A percentile compares a stretch with the other conserved stretches of the same genome.
Evolutionary conservation across 2,888 invertebrate species (phyloP).

Genomic region (Calephelis perditalis): DNA sequence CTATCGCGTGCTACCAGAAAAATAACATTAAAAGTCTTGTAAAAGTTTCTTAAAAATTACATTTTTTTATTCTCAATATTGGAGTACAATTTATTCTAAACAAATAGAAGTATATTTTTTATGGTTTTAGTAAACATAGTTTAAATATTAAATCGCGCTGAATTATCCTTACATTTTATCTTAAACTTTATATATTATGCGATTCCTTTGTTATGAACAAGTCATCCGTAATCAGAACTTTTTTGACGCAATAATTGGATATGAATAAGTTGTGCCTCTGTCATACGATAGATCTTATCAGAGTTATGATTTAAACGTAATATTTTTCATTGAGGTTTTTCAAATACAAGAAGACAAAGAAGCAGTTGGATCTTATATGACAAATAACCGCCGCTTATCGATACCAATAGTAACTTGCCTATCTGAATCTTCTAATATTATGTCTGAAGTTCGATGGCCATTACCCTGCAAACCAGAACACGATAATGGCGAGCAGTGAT

Average conservation of each 20-base stretch:
- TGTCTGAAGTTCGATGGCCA: too few species aligned
- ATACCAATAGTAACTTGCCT: too few species aligned
- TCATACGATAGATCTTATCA: too few species aligned
- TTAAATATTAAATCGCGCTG: background rate
- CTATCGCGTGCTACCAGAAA: conserved; percentile 5
- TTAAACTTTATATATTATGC: conserved; percentile 8
- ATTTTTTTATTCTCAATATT: conserved; percentile 12
- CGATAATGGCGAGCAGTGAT: too few species aligned
- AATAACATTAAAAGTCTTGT: background rate
- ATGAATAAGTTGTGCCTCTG: background rate
- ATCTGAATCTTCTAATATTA: too few species aligned
- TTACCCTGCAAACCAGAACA: too few species aligned
- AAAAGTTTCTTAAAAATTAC: conserved; percentile 9
- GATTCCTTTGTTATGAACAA: background rate
- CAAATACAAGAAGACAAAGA: too few species aligned
- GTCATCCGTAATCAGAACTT: background rate
- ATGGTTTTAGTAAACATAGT: background rate
- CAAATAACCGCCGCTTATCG: too few species aligned
- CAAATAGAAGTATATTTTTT: conserved; percentile 7
- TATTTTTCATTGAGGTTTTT: too few species aligned
- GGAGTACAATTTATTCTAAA: background rate
- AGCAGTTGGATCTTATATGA: too few species aligned
- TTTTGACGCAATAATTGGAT: background rate
- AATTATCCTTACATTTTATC: conserved; percentile 9
- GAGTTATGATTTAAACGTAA: background rate